Percentiles rank a stretch among this genome's conserved stretches.
phyloP scores from a whole-genome alignment of 1,140 invertebrate species.

The Microplitis demolitor region DNA sequence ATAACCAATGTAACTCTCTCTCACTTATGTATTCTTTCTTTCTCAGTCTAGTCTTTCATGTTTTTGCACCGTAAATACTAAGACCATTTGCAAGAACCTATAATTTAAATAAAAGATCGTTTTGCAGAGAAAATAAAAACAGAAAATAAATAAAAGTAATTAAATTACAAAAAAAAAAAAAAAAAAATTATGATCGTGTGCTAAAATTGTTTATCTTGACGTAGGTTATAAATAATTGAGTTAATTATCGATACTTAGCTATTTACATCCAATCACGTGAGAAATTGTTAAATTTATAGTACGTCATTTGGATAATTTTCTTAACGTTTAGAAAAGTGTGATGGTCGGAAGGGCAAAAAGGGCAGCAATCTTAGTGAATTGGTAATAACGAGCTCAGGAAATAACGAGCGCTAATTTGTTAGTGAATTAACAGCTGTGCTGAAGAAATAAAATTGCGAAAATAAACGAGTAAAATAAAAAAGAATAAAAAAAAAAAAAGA shows the following conservation, averaged over 20 bases:
- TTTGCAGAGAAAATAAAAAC: background rate
- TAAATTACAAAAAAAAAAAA: background rate
- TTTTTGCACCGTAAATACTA: slow-evolving; percentile 14
- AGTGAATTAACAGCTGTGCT: slow-evolving; percentile 13
- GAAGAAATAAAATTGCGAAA: background rate
- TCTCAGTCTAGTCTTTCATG: background rate
- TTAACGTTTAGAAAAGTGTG: background rate
- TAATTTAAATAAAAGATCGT: slow-evolving; percentile 23
- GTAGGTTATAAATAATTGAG: background rate
- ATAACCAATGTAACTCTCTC: slow-evolving; percentile 21
- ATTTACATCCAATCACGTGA: background rate
- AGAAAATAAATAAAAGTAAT: background rate
- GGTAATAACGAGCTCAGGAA: slow-evolving; percentile 9
- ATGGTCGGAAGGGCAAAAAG: background rate
- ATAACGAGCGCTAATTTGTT: slow-evolving; percentile 14
- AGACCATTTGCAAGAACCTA: slow-evolving; percentile 4
- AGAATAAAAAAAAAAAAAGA: background rate
- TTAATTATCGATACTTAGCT: slow-evolving; percentile 2
- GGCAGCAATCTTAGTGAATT: slow-evolving; percentile 1
- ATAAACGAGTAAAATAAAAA: background rate
- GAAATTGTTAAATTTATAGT: background rate
- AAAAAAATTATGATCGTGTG: no score
- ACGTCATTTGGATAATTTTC: background rate
- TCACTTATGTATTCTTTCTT: background rate
- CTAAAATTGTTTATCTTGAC: background rate